Percentiles rank a stretch among this genome's conserved stretches.
Conservation (phyloP, 1,140 invertebrate species). For the Drosophila insularis region DNA sequence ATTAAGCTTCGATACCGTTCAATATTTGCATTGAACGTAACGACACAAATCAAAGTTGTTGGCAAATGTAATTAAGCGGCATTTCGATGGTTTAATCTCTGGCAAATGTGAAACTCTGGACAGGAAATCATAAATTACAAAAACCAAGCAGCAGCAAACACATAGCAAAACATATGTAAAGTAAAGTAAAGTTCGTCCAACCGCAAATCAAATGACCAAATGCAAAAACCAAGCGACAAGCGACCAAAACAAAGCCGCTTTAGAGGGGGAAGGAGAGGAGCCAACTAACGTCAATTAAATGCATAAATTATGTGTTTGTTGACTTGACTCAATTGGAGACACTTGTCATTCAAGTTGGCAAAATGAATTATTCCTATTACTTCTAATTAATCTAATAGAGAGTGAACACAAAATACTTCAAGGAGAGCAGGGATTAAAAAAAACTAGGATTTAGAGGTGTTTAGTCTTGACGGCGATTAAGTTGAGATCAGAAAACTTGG, state of each 20-base stretch:
- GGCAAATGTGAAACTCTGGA: slow-evolving; percentile 42
- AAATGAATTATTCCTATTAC: slow-evolving; percentile 16
- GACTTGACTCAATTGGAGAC: slow-evolving; percentile 15
- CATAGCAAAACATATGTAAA: slow-evolving; percentile 21
- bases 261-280: neutral
- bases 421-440: neutral
- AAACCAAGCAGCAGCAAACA: slow-evolving; percentile 28
- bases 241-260: neutral
- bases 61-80: slow-evolving; percentile 46
- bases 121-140: slow-evolving; percentile 74
- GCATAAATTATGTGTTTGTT: slow-evolving; percentile 28
- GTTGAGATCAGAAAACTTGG: neutral
- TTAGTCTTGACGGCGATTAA: neutral
- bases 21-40: slow-evolving; percentile 67
- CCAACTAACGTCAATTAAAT: slow-evolving; percentile 5
- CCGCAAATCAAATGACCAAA: slow-evolving; percentile 41
- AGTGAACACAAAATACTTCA: slow-evolving; percentile 15
- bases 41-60: slow-evolving; percentile 30
- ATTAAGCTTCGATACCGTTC: slow-evolving; percentile 59
- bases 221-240: slow-evolving; percentile 4
- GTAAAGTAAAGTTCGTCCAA: slow-evolving; percentile 37
- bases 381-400: slow-evolving; percentile 44
- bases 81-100: slow-evolving; percentile 70
- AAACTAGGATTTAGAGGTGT: neutral
- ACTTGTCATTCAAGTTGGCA: slow-evolving; percentile 18